Base-by-base conservation (phyloP, 92 coral and sea anemone genomes). In the Umimayanthus kanabou region DNA sequence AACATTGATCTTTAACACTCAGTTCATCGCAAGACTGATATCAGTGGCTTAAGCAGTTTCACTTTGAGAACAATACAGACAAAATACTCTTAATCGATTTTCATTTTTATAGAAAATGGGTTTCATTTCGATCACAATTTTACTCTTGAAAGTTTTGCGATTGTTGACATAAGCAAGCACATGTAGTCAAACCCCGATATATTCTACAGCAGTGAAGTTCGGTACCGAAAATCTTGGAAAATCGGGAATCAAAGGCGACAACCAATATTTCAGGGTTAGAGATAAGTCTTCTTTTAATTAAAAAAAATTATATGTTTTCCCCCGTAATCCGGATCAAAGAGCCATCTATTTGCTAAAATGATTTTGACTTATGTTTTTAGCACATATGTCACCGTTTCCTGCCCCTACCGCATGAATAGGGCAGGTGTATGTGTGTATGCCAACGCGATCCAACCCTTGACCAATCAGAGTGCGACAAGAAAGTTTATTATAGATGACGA, bases 381-480 rank as follows among this genome's bases (percentile, higher is more conserved):
- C 67, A 79, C 67, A 58, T 4, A 79, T 53, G 3, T 14, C 11
- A 33, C 23, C 66, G 45, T 67, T 10, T 50, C 65, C 82, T 55
- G 65, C 23, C 9, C 39, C 6, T 8, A 16, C 82, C 0, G n/a
- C 1, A 10, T 10, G 39, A 50, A 28, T 64, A 28, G 39, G 40
- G 25, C 82, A 79, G 66, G 82, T 79, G 69, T 26, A 49, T 43
- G 43, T 25, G 61, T 79, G 66, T 50, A 11, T 26, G 69, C 43
- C 39, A 37, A 74, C 49, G 45, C 30, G 79, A 33, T 37, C n/a
- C 45, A 3, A 11, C 5, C 5, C 49, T 30, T 50, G 43, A 61
- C 82, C 66, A 79, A 79, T 79, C 39, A 49, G 67, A 55, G 23
- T 29, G 45, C 43, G 20, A 23, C 49, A 29, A 33, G 5, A 18